These are phyloP conservation scores for Hydrochoerus hydrochaeris DNA, from an alignment of 2,113 vertebrate genomes.

Conservation along the genomic window DNA sequence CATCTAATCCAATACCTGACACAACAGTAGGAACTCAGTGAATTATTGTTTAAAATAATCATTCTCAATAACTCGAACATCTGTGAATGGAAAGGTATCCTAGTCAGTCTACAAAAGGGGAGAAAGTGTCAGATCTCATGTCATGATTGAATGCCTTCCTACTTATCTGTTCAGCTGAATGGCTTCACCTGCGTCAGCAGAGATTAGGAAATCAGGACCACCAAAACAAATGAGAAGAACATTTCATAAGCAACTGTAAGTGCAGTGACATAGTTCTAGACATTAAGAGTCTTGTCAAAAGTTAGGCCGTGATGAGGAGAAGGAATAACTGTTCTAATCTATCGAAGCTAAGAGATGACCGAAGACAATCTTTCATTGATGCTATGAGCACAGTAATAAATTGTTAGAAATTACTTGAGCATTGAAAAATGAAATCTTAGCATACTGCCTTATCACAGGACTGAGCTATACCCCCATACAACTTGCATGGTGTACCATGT, in stretches of 20 bases:
- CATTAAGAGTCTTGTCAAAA: constrained; percentile 18
- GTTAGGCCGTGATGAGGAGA: neutral
- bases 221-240: constrained; percentile 56
- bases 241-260: neutral
- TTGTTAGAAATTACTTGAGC: constrained; percentile 45
- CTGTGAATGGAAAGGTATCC: constrained; percentile 44
- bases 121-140: constrained; percentile 13
- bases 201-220: neutral
- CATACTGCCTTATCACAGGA: neutral
- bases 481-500: neutral
- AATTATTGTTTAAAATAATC: constrained; percentile 55
- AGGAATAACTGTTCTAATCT: neutral
- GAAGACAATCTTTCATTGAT: neutral
- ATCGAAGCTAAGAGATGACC: neutral
- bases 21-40: neutral
- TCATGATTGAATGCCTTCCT: constrained; percentile 59
- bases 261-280: neutral
- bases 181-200: constrained; percentile 63
- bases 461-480: neutral
- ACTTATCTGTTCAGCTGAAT: constrained; percentile 59
- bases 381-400: neutral
- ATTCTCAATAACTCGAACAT: constrained; percentile 44
- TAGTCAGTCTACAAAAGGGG: constrained; percentile 42
- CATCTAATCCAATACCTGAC: constrained; percentile 7
- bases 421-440: constrained; percentile 39